phyloP scores from a whole-genome alignment of 1,140 invertebrate species.

The Carcinoscorpius rotundicauda region DNA sequence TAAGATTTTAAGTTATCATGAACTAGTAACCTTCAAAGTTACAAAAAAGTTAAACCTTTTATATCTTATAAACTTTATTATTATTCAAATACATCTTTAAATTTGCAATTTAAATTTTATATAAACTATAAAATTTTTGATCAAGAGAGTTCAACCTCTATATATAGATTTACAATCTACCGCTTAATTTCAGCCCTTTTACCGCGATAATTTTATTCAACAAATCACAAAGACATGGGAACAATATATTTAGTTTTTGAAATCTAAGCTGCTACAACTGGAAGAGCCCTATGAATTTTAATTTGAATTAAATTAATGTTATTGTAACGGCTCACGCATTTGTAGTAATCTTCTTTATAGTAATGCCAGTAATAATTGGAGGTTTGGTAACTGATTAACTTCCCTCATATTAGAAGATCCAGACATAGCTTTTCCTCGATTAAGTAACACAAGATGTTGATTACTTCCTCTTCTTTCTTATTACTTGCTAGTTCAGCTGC shows the following conservation, averaged over 20 bases:
- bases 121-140: no score
- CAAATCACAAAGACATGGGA: conserved; percentile 64
- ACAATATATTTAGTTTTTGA: conserved; percentile 46
- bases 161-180: conserved; percentile 12
- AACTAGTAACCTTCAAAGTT: conserved; percentile 1
- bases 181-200: not conserved
- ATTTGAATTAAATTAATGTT: conserved; percentile 55
- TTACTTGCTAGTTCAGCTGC: conserved; percentile 44
- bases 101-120: no score
- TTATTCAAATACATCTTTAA: no score
- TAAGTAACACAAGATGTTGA: conserved; percentile 70
- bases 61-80: no score
- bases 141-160: not conserved
- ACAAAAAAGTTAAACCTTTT: not conserved
- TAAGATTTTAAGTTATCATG: not conserved
- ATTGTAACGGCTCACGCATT: conserved; percentile 58
- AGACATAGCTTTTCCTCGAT: conserved; percentile 60
- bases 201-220: conserved; percentile 44
- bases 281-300: conserved; percentile 46
- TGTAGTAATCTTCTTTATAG: conserved; percentile 67
- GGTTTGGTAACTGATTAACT: conserved; percentile 63
- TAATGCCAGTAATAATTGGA: conserved; percentile 62
- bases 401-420: conserved; percentile 54
- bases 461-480: conserved; percentile 44
- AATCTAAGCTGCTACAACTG: conserved; percentile 36